phyloP scores from a whole-genome alignment of 2,888 invertebrate species.

The Linnaemya tessellans region DNA sequence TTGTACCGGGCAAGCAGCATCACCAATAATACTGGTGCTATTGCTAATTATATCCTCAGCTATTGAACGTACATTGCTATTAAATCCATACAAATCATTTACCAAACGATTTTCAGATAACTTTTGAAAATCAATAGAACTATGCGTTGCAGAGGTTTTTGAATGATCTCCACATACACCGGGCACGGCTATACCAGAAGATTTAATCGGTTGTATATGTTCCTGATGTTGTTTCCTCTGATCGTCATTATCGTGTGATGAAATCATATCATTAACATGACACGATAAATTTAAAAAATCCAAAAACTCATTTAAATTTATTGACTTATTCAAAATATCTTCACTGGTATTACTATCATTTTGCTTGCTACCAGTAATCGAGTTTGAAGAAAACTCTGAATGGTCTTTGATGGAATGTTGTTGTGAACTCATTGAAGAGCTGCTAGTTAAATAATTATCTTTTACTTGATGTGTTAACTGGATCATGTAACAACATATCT shows the following conservation, averaged over 20 bases:
- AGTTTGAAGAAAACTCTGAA: conserved; percentile 3
- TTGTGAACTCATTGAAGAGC: conserved; percentile 13
- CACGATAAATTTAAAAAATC: conserved; percentile 83
- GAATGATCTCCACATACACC: neutral
- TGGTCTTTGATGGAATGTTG: conserved; percentile 27
- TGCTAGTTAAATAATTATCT: neutral
- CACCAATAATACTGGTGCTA: conserved; percentile 3
- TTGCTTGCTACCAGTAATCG: conserved; percentile 9
- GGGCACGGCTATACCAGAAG: neutral
- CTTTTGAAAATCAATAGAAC: conserved; percentile 77
- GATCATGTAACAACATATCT: neutral
- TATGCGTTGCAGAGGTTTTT: conserved; percentile 57
- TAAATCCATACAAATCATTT: conserved; percentile 77
- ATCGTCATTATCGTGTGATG: conserved; percentile 74
- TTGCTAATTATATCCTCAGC: conserved; percentile 33
- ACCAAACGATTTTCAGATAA: conserved; percentile 81
- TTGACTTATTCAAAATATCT: conserved; percentile 68
- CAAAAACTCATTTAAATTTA: conserved; percentile 82
- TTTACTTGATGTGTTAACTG: neutral
- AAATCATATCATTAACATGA: conserved; percentile 82
- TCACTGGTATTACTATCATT: conserved; percentile 22
- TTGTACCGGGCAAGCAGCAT: neutral
- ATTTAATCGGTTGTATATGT: conserved; percentile 1
- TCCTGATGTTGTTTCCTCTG: conserved; percentile 49
- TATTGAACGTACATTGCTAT: conserved; percentile 52